Percentiles rank a stretch among this genome's conserved stretches.
These are phyloP conservation scores for Tiphia femorata DNA, from an alignment of 2,888 invertebrate species.

Conservation along the genomic window DNA sequence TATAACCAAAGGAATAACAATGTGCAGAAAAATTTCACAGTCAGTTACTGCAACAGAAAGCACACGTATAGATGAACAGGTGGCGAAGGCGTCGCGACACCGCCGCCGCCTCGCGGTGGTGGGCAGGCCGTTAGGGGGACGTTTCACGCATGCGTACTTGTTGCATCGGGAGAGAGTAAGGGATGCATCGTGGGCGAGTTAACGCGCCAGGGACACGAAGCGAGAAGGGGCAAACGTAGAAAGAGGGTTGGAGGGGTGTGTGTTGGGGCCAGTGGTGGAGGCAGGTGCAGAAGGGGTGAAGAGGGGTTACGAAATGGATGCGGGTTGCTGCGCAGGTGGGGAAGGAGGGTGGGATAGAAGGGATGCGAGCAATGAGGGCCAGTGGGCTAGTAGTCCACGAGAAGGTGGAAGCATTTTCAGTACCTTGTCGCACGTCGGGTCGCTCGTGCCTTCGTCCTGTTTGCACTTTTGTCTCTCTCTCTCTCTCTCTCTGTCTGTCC, in stretches of 20 bases:
- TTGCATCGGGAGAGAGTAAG: slow-evolving; percentile 8
- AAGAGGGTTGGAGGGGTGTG: not conserved
- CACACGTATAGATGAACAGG: not conserved
- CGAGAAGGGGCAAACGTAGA: not conserved
- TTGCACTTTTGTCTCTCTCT: not conserved
- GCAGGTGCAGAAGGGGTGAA: not conserved
- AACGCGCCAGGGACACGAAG: slow-evolving; percentile 4
- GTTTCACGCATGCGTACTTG: slow-evolving; percentile 23
- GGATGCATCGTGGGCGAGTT: slow-evolving; percentile 23
- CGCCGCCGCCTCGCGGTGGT: not conserved
- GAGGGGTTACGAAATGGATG: slow-evolving; percentile 3
- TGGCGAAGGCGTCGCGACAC: not conserved
- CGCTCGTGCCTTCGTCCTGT: slow-evolving; percentile 17
- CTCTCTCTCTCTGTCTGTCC: not conserved
- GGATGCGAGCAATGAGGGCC: slow-evolving; percentile 53
- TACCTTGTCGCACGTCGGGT: slow-evolving; percentile 34
- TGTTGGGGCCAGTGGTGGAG: not conserved
- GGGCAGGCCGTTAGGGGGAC: slow-evolving; percentile 23
- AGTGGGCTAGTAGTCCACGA: slow-evolving; percentile 59
- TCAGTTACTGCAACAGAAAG: too few species aligned
- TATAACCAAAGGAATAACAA: too few species aligned
- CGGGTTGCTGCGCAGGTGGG: slow-evolving; percentile 10
- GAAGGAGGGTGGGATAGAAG: slow-evolving; percentile 28
- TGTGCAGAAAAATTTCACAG: too few species aligned
- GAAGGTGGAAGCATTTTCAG: slow-evolving; percentile 42